phyloP scores from a whole-genome alignment of 2,888 invertebrate species.

The Priapulus caudatus region DNA sequence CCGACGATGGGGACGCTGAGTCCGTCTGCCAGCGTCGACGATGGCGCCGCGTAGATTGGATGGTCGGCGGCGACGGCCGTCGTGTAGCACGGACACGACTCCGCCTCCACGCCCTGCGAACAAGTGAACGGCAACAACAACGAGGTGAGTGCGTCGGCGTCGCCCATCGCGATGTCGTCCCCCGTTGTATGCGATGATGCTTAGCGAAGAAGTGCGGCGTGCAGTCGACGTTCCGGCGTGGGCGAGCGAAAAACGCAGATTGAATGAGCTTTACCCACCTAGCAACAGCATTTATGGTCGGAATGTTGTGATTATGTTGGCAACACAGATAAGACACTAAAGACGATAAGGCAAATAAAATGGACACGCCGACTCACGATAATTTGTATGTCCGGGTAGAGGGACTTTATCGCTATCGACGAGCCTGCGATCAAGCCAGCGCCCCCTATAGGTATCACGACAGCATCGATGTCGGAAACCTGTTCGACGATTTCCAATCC shows the following conservation, averaged over 20 bases:
- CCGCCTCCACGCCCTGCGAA: conserved; percentile 69
- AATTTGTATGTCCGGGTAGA: conserved; percentile 66
- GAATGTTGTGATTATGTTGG: too few relatives aligned
- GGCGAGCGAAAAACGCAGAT: too few relatives aligned
- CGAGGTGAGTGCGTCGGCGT: too few relatives aligned
- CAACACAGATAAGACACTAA: too few relatives aligned
- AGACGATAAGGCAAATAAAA: too few relatives aligned
- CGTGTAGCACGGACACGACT: conserved; percentile 74
- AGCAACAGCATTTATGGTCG: too few relatives aligned
- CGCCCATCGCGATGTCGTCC: too few relatives aligned
- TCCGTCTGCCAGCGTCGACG: conserved; percentile 69
- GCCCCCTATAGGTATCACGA: conserved; percentile 86
- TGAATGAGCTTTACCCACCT: too few relatives aligned
- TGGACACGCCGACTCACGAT: conserved; percentile 55
- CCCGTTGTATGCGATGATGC: too few relatives aligned
- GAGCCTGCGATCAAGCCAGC: conserved; percentile 82
- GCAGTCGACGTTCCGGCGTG: too few relatives aligned
- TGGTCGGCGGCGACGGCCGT: conserved; percentile 55
- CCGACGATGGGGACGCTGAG: conserved; percentile 77
- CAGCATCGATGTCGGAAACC: conserved; percentile 71
- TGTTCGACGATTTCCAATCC: conserved; percentile 86
- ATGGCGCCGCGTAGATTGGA: conserved; percentile 53
- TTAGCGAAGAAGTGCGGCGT: too few relatives aligned
- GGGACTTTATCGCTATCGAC: conserved; percentile 72
- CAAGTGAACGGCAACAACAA: too few relatives aligned